Evolutionary conservation across 23 tunicate genomes (phyloP).

Genomic region (Botrylloides violaceus): DNA sequence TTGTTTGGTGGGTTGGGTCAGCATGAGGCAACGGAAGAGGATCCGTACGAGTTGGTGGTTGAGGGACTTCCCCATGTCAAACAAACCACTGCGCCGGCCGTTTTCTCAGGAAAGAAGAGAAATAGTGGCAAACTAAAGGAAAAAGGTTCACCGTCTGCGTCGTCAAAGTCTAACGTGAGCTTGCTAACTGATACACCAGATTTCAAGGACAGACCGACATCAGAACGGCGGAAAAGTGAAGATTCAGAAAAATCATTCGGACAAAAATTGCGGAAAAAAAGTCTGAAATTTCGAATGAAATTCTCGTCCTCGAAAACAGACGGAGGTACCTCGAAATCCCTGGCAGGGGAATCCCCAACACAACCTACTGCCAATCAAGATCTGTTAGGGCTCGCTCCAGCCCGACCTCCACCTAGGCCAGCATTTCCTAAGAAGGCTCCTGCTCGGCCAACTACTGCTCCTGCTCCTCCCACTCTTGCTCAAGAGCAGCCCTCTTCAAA

Average conservation of each 20-base stretch:
- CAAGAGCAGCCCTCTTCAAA: slow-evolving; percentile 7
- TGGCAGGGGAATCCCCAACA: neutral
- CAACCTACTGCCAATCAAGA: too few relatives aligned
- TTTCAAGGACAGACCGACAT: too few relatives aligned
- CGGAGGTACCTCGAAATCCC: slow-evolving; percentile 7
- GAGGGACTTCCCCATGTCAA: slow-evolving; percentile 11
- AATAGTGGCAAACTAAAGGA: neutral
- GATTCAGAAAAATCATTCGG: neutral
- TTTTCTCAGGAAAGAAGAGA: slow-evolving; percentile 3
- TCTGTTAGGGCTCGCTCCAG: too few relatives aligned
- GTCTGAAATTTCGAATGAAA: slow-evolving; percentile 2
- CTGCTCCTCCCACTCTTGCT: neutral
- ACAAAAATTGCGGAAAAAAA: slow-evolving; percentile 5
- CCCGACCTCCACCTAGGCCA: neutral
- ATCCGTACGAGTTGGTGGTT: neutral
- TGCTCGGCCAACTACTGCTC: neutral
- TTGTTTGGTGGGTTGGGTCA: neutral
- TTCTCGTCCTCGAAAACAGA: neutral
- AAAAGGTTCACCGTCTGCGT: neutral
- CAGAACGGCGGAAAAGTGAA: neutral
- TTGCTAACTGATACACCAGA: too few relatives aligned
- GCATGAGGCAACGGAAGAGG: neutral
- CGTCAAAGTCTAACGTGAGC: neutral
- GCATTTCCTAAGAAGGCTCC: neutral
- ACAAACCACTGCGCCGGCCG: slow-evolving; percentile 14